These are phyloP conservation scores for Nymphalis urticae DNA, from an alignment of 2,888 invertebrate species.

Conservation along the genomic window DNA sequence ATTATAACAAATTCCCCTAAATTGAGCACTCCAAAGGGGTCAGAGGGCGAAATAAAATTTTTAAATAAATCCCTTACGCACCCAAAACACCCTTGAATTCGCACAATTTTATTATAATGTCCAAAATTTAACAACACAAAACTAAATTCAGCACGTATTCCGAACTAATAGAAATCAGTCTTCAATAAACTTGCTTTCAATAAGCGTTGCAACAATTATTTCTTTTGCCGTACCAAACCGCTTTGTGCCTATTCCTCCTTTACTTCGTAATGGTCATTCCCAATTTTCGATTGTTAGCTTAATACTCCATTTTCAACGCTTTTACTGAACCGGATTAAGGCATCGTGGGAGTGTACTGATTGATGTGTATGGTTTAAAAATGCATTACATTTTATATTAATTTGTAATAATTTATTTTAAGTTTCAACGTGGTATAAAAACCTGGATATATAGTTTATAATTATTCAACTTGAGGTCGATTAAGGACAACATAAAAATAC, in stretches of 20 bases:
- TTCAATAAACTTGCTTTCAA: neutral
- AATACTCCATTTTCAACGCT: constrained; percentile 43
- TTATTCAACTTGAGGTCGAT: too few relatives aligned
- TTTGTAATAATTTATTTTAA: neutral
- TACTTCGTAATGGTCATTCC: constrained; percentile 53
- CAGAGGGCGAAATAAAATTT: constrained; percentile 63
- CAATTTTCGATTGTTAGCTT: constrained; percentile 59
- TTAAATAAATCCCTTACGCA: constrained; percentile 66
- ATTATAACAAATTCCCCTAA: constrained; percentile 53
- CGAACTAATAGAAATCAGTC: constrained; percentile 1
- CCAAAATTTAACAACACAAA: constrained; percentile 11
- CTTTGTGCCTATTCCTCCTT: constrained; percentile 57
- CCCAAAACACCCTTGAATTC: constrained; percentile 42
- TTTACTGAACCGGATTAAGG: constrained; percentile 35
- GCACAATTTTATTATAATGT: constrained; percentile 8
- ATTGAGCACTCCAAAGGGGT: constrained; percentile 51
- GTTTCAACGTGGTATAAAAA: too few relatives aligned
- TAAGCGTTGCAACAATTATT: constrained; percentile 46
- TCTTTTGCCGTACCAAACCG: constrained; percentile 45
- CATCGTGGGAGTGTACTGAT: constrained; percentile 35
- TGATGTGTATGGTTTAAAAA: neutral
- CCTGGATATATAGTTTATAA: too few relatives aligned
- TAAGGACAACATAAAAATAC: too few relatives aligned
- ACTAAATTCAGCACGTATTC: constrained; percentile 7
- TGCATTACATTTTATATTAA: neutral